Conservation (phyloP, 2,888 invertebrate genomes). For the Smittia aterrima region DNA sequence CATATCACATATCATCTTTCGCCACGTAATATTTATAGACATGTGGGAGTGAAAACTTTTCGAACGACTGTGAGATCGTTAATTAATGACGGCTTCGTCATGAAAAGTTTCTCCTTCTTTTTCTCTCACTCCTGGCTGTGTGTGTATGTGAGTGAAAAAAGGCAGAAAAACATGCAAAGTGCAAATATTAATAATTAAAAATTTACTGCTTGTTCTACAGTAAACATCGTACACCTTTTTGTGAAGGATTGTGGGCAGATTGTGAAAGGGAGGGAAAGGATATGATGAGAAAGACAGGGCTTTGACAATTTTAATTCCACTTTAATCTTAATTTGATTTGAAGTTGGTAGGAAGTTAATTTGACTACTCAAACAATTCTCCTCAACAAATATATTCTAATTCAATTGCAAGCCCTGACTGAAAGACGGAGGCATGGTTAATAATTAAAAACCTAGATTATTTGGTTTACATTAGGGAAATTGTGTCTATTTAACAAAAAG, state of each 20-base stretch:
- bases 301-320: too few species aligned
- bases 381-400: too few species aligned
- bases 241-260: neutral
- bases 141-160: neutral
- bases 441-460: conserved; percentile 34
- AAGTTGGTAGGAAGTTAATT: too few species aligned
- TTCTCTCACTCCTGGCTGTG: too few species aligned
- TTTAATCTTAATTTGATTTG: too few species aligned
- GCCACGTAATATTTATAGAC: conserved; percentile 22
- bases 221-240: conserved; percentile 22
- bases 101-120: neutral
- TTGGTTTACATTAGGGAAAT: conserved; percentile 41
- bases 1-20: conserved; percentile 26
- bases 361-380: too few species aligned
- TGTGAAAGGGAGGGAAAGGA: too few species aligned
- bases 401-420: neutral
- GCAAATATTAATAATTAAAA: conserved; percentile 37
- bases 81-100: conserved; percentile 2
- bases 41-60: neutral
- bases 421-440: neutral
- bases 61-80: neutral
- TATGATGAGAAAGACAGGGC: too few species aligned
- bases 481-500: conserved; percentile 35
- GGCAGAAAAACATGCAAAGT: conserved; percentile 36
- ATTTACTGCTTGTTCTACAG: neutral